Percentiles rank a stretch among this genome's conserved stretches.
These are phyloP conservation scores for Cephus nigrinus DNA, from an alignment of 2,888 invertebrate genomes.

Conservation along the genomic window DNA sequence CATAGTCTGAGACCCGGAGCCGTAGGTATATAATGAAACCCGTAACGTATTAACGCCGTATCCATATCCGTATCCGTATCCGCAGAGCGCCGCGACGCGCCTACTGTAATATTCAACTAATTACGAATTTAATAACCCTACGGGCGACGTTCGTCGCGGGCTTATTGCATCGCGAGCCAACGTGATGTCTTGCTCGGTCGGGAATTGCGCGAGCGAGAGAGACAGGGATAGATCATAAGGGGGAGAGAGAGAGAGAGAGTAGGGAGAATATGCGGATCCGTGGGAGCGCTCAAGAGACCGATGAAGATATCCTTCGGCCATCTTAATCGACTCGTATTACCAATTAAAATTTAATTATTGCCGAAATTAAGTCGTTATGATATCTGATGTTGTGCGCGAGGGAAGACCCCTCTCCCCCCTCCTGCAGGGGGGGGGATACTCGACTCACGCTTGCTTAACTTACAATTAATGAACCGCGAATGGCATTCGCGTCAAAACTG, in stretches of 20 bases:
- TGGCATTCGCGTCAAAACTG: neutral
- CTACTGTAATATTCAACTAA: slow-evolving; percentile 60
- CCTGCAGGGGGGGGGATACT: too few relatives aligned
- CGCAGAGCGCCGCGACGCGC: slow-evolving; percentile 29
- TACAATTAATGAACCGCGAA: slow-evolving; percentile 1
- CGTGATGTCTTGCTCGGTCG: neutral
- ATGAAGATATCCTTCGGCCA: slow-evolving; percentile 38
- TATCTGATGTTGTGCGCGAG: slow-evolving; percentile 8
- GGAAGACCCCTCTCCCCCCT: neutral
- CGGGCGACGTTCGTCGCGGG: slow-evolving; percentile 42
- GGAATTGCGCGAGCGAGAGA: slow-evolving; percentile 3
- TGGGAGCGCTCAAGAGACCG: neutral
- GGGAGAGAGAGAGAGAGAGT: slow-evolving; percentile 26
- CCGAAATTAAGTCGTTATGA: slow-evolving; percentile 50
- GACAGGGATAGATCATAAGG: slow-evolving; percentile 21
- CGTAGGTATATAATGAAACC: slow-evolving; percentile 50
- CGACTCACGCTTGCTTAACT: too few relatives aligned
- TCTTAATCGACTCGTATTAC: slow-evolving; percentile 61
- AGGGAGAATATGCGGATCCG: slow-evolving; percentile 14
- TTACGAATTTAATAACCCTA: slow-evolving; percentile 62
- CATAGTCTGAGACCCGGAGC: slow-evolving; percentile 19
- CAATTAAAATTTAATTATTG: slow-evolving; percentile 63
- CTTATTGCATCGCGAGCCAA: slow-evolving; percentile 45
- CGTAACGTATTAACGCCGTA: slow-evolving; percentile 50
- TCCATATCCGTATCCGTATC: slow-evolving; percentile 16